Percentiles rank a stretch among this genome's conserved stretches.
Conservation (phyloP, 2,888 invertebrate species). For the Drosophila ustulata region DNA sequence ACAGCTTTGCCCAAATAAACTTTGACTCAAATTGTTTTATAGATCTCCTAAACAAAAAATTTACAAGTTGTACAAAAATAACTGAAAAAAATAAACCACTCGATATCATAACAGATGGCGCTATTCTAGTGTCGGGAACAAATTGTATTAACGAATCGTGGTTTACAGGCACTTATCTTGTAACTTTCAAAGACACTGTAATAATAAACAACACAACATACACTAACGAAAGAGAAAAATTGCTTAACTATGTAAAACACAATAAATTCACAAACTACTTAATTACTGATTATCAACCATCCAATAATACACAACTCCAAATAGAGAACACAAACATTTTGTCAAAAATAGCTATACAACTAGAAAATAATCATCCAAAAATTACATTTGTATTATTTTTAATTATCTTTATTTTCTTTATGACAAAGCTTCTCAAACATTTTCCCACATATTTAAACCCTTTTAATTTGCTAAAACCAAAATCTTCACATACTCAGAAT, state of each 20-base stretch:
- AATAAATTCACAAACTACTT: not conserved
- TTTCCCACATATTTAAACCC: not conserved
- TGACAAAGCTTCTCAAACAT: not conserved
- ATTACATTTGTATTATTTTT: not conserved
- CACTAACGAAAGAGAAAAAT: not conserved
- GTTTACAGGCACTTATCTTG: not conserved
- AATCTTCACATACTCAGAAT: not conserved
- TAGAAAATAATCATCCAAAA: constrained; percentile 1
- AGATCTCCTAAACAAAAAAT: constrained; percentile 2
- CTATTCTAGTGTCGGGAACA: constrained; percentile 6
- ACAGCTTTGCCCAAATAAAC: no score
- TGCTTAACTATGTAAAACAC: not conserved
- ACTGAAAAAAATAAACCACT: constrained; percentile 5
- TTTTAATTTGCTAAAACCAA: not conserved
- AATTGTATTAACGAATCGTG: constrained; percentile 3
- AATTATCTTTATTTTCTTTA: not conserved
- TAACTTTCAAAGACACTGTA: not conserved
- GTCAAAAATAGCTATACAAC: not conserved
- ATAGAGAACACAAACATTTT: not conserved
- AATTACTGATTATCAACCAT: not conserved
- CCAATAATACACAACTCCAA: not conserved
- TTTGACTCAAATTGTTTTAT: not conserved
- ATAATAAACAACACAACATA: not conserved
- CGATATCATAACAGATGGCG: not conserved
- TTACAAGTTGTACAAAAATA: constrained; percentile 6